These are phyloP conservation scores for Eupithecia insigniata DNA, from an alignment of 2,888 invertebrate genomes.

Conservation along the genomic window DNA sequence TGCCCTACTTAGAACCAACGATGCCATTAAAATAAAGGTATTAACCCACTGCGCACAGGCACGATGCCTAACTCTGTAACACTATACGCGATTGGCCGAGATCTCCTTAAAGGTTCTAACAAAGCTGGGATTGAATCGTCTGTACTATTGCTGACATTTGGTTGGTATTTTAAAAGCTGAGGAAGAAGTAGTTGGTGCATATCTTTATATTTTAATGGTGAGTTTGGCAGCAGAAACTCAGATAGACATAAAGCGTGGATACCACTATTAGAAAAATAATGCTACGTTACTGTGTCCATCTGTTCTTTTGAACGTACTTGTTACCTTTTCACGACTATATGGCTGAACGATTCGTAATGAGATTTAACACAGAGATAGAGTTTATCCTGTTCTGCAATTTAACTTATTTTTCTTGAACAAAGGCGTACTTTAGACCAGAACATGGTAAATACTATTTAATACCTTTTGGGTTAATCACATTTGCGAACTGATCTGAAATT, in stretches of 20 bases:
- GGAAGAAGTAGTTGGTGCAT: background rate
- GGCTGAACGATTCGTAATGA: too few species aligned
- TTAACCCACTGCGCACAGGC: slow-evolving; percentile 9
- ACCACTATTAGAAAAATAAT: too few species aligned
- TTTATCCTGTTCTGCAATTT: too few species aligned
- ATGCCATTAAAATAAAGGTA: slow-evolving; percentile 16
- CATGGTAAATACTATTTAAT: too few species aligned
- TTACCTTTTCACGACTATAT: too few species aligned
- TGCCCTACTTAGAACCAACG: background rate
- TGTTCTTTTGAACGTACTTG: too few species aligned
- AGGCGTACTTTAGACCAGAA: too few species aligned
- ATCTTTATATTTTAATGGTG: background rate
- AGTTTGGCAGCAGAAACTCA: background rate
- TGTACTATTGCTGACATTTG: slow-evolving; percentile 54
- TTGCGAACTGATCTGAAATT: too few species aligned
- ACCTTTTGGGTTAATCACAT: too few species aligned
- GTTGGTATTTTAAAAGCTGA: slow-evolving; percentile 20
- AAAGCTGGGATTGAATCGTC: slow-evolving; percentile 53
- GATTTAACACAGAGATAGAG: too few species aligned
- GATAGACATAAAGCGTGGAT: background rate
- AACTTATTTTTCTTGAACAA: too few species aligned
- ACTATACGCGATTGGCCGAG: slow-evolving; percentile 42
- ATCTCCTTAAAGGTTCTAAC: slow-evolving; percentile 49
- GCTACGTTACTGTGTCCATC: too few species aligned
- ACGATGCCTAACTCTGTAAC: slow-evolving; percentile 16